Conservation (phyloP, 2,797 vertebrate species). For the Fratercula arctica region DNA sequence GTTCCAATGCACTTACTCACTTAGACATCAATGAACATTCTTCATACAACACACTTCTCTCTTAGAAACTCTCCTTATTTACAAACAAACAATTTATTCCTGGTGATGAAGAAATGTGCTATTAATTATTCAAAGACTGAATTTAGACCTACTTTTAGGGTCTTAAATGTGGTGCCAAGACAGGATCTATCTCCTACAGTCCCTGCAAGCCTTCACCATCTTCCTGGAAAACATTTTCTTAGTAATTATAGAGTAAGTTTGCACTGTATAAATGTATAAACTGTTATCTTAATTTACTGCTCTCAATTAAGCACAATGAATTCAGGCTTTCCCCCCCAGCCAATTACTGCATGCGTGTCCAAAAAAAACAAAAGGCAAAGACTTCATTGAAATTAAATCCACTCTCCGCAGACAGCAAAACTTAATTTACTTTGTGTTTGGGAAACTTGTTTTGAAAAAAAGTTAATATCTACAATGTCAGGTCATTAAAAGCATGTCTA, state of each 20-base stretch:
- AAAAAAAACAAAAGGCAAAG: background rate
- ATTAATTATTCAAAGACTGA: background rate
- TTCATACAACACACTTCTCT: background rate
- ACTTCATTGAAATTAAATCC: rapidly evolving
- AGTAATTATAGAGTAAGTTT: background rate
- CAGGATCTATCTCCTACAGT: background rate
- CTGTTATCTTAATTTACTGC: background rate
- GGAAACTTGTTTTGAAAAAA: background rate
- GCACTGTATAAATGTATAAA: background rate
- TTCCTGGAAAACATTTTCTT: background rate
- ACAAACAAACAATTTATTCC: background rate
- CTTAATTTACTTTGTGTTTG: background rate
- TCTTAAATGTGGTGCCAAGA: background rate
- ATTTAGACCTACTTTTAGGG: background rate
- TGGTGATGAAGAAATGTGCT: background rate
- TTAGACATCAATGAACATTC: background rate
- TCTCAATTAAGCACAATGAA: background rate
- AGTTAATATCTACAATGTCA: background rate
- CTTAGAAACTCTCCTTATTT: background rate
- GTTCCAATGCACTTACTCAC: background rate
- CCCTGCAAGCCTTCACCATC: background rate
- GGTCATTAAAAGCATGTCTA: background rate
- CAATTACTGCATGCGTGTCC: background rate
- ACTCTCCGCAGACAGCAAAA: background rate
- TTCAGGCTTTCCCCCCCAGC: background rate